A percentile compares a stretch with the other conserved stretches of the same genome.
Evolutionary conservation across 2,888 invertebrate species (phyloP).

Genomic region (Microctonus brassicae): DNA sequence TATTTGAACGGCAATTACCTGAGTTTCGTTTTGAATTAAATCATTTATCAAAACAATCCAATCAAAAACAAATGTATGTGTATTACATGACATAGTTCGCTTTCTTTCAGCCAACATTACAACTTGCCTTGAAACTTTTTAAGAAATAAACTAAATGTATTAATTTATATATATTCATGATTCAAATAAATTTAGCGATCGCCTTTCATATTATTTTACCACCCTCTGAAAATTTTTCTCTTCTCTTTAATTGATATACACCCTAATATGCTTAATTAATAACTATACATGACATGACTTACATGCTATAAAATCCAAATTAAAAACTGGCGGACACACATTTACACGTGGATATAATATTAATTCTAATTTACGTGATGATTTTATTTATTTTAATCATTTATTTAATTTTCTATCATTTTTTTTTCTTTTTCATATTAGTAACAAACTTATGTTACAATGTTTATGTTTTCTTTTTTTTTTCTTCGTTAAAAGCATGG

Average conservation of each 20-base stretch:
- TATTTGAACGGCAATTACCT: constrained; percentile 20
- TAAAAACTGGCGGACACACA: constrained; percentile 22
- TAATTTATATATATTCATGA: constrained; percentile 4
- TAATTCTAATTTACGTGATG: constrained; percentile 46
- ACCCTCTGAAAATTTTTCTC: constrained; percentile 18
- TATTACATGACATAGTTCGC: not conserved
- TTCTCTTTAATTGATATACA: not conserved
- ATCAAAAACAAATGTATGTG: not conserved
- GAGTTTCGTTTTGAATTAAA: constrained; percentile 29
- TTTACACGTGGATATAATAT: constrained; percentile 4
- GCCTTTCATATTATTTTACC: constrained; percentile 21
- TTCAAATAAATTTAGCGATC: not conserved
- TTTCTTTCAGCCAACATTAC: constrained; percentile 5
- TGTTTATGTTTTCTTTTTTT: not conserved
- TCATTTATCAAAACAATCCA: constrained; percentile 9
- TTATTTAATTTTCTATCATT: constrained; percentile 3
- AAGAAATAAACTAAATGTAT: constrained; percentile 4
- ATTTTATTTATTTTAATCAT: constrained; percentile 22
- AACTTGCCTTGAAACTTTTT: not conserved
- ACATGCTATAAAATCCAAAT: constrained; percentile 22
- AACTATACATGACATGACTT: constrained; percentile 25
- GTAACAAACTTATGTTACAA: not conserved
- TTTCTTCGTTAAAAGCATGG: not conserved
- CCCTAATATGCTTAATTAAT: not conserved
- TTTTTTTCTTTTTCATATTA: not conserved